Evolutionary conservation across 1,140 invertebrate species (phyloP).

Genomic region (Drosophila setifemur): DNA sequence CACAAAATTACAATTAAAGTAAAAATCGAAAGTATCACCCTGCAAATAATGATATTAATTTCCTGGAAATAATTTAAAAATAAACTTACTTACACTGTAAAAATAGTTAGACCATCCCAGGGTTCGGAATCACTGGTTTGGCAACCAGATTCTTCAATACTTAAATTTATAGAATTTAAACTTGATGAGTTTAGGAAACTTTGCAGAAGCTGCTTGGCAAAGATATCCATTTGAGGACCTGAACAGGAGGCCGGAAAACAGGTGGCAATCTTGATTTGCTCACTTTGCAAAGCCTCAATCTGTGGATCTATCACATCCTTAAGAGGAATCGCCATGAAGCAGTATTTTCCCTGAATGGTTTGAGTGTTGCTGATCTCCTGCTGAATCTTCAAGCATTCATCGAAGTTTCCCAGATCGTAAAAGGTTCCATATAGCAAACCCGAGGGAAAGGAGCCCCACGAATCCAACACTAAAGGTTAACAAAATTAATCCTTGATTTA

Average conservation of each 20-base stretch:
- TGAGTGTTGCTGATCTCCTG: slow-evolving; percentile 7
- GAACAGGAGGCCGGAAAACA: slow-evolving; percentile 24
- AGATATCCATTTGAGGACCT: neutral
- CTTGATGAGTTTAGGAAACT: neutral
- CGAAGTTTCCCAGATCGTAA: slow-evolving; percentile 54
- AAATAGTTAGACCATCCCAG: slow-evolving; percentile 39
- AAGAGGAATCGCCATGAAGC: slow-evolving; percentile 4
- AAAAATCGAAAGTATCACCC: slow-evolving; percentile 32
- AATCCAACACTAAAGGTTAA: slow-evolving; percentile 42
- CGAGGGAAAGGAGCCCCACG: slow-evolving; percentile 43
- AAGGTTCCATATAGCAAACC: slow-evolving; percentile 4
- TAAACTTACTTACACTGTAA: slow-evolving; percentile 43
- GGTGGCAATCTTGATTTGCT: slow-evolving; percentile 6
- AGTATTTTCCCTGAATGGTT: slow-evolving; percentile 45
- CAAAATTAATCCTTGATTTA: neutral
- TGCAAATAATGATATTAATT: neutral
- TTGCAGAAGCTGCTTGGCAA: neutral
- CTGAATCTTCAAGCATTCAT: slow-evolving; percentile 38
- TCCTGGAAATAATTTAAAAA: neutral
- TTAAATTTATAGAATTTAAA: neutral
- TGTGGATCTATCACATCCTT: neutral
- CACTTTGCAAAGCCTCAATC: neutral
- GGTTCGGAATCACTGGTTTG: neutral
- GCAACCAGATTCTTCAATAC: neutral
- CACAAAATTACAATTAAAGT: neutral